phyloP scores from a whole-genome alignment of 2,797 vertebrate species.

The Clarias fuscus region DNA sequence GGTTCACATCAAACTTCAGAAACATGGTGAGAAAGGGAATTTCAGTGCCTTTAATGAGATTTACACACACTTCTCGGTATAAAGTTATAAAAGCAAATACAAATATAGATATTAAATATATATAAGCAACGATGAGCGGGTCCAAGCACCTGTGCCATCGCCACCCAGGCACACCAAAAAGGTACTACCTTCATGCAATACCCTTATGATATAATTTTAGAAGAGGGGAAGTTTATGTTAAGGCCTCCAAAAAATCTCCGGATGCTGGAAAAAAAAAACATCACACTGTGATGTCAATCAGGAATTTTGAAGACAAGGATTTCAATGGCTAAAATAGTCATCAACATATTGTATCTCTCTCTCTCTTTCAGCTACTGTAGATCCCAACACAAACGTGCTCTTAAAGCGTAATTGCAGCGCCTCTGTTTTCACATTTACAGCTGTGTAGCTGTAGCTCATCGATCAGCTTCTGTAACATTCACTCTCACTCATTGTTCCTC shows the following conservation, averaged over 20 bases:
- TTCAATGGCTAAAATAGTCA: neutral
- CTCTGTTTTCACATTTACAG: neutral
- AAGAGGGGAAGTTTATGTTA: no score
- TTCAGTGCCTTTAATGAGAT: neutral
- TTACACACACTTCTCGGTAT: neutral
- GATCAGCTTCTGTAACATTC: constrained; percentile 10
- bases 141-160: no score
- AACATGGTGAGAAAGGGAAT: neutral
- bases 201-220: no score
- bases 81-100: no score
- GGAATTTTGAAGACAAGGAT: neutral
- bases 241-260: no score
- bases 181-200: no score
- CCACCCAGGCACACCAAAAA: no score
- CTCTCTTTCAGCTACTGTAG: neutral
- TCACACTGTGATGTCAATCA: no score
- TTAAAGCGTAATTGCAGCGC: neutral
- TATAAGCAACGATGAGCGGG: no score
- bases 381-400: neutral
- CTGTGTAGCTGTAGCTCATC: neutral
- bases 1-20: neutral
- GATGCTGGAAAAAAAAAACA: no score
- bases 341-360: neutral
- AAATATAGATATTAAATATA: no score
- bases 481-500: neutral